Conservation (phyloP, 2,113 vertebrate genomes). For the Lophochroa leadbeateri region DNA sequence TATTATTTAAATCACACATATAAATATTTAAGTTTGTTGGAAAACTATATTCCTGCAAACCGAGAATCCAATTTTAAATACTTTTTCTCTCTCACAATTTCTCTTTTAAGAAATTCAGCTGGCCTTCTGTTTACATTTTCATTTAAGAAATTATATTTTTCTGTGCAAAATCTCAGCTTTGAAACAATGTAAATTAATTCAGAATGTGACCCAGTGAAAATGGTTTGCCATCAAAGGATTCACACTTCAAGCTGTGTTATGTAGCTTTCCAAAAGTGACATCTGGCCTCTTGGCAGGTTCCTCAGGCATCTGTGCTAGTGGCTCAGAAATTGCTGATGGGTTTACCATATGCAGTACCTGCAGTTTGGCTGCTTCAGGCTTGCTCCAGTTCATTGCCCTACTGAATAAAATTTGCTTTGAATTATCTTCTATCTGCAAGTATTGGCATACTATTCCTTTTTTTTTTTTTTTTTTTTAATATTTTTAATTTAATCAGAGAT, state of each 20-base stretch:
- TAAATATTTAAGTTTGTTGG: background rate
- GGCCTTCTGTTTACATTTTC: background rate
- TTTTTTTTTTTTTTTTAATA: background rate
- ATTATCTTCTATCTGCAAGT: conserved; percentile 43
- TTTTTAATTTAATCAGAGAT: background rate
- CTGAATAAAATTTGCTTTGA: conserved; percentile 61
- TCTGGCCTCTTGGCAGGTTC: conserved; percentile 64
- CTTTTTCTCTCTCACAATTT: background rate
- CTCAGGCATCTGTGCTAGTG: conserved; percentile 48
- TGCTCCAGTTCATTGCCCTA: conserved; percentile 33
- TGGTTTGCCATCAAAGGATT: conserved; percentile 56
- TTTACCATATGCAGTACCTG: conserved; percentile 43
- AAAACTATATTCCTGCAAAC: background rate
- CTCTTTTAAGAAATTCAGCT: background rate
- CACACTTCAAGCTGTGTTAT: conserved; percentile 32
- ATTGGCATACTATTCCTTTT: background rate
- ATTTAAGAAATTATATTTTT: background rate
- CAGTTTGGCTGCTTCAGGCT: conserved; percentile 35
- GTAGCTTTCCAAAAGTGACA: conserved; percentile 63
- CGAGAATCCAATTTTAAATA: background rate
- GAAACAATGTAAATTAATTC: conserved; percentile 46
- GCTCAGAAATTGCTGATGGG: conserved; percentile 8
- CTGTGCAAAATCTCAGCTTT: conserved; percentile 1
- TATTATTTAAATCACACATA: conserved; percentile 21
- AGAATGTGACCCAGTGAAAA: conserved; percentile 42